Evolutionary conservation across 2,888 invertebrate species (phyloP), one percentile per base, ranked within the genome.

Genomic region (Dichetophora obliterata): DNA sequence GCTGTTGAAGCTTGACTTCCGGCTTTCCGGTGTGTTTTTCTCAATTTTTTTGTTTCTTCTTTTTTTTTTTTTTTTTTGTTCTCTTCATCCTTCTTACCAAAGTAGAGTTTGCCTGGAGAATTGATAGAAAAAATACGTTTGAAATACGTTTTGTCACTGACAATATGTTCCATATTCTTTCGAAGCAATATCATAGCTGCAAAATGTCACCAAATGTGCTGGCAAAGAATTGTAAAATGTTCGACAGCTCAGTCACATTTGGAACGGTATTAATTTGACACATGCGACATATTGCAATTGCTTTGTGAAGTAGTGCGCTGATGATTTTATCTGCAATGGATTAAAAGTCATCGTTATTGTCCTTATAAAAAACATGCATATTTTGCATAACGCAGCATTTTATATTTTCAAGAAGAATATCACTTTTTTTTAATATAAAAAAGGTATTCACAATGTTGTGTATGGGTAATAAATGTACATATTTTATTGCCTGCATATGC

Each of bases 121-220:
- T 22, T 63, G 63, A 24, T 63, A 63, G 22, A 63, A 37, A 37
- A 63, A 31, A 31, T 31, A 31, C 31, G 31, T 31, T 31, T 5
- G 31, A 63, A 63, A 63, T 63, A 63, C 31, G 63, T 63, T 34
- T 63, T 63, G 27, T 63, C 63, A 31, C 63, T 63, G 34, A 27
- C 27, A 24, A 63, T 63, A n/a, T 57, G 27, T 57, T 11, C 24
- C 57, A 57, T 24, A 57, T 57, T 8, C 8, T 37, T 37, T 37
- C 37, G 37, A 6, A 5, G 37, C 37, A 37, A 37, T 37, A 37
- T 70, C 54, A 57, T n/a, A 70, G 31, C 57, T 57, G 34, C 71
- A 71, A 71, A 71, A 22, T 71, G 71, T 71, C 71, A 57, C 54
- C 54, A 57, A 71, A 31, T 71, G 71, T 57, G 34, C 54, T n/a